phyloP scores from a whole-genome alignment of 2,888 invertebrate species.

The Seira ritae region DNA sequence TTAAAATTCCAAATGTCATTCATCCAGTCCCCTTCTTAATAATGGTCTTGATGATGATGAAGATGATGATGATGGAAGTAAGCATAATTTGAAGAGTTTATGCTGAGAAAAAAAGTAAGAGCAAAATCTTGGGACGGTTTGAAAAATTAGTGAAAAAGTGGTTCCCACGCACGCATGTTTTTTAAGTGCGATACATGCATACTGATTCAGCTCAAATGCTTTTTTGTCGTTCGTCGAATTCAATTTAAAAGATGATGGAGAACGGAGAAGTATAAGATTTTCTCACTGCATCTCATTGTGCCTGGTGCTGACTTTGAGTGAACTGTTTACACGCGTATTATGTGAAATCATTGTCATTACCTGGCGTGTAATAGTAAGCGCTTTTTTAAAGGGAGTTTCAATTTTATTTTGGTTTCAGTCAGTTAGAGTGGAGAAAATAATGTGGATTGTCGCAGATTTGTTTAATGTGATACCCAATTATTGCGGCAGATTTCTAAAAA shows the following conservation, averaged over 20 bases:
- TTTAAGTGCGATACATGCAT: constrained; percentile 57
- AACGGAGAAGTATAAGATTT: neutral
- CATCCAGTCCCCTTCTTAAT: constrained; percentile 50
- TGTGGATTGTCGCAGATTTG: no score
- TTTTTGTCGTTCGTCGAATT: constrained; percentile 24
- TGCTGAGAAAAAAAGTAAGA: constrained; percentile 23
- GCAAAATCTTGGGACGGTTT: constrained; percentile 23
- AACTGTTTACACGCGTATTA: neutral
- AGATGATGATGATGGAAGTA: constrained; percentile 2
- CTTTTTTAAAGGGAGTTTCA: no score
- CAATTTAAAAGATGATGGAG: neutral
- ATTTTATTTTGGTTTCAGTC: no score
- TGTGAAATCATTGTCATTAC: no score
- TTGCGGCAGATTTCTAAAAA: no score
- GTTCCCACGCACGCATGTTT: constrained; percentile 60
- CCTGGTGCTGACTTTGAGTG: neutral
- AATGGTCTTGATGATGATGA: constrained; percentile 16
- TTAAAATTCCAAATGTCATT: constrained; percentile 64
- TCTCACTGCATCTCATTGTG: neutral
- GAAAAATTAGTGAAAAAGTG: constrained; percentile 59
- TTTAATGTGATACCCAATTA: no score
- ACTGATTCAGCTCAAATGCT: constrained; percentile 25
- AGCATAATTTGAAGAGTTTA: constrained; percentile 20
- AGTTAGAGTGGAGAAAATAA: no score
- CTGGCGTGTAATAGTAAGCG: neutral